A percentile compares a stretch with the other conserved stretches of the same genome.
Conservation (phyloP, 1,140 invertebrate species). For the Watersipora subatra region DNA sequence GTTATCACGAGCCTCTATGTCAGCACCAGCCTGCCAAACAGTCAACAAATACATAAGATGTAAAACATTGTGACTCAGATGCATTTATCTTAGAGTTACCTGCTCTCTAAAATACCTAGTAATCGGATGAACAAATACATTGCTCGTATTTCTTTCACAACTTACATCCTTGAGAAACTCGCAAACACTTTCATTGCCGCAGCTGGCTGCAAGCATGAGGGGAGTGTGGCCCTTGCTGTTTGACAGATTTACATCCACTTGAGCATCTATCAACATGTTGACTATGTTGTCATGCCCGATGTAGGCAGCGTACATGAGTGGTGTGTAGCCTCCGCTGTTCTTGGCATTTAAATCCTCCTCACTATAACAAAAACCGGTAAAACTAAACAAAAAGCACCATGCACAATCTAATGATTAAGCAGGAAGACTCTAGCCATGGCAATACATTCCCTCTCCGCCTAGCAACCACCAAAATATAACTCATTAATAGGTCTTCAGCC, state of each 20-base stretch:
- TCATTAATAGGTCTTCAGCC: no score
- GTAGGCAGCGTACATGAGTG: constrained; percentile 46
- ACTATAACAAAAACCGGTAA: constrained; percentile 17
- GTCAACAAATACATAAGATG: background rate
- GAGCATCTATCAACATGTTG: constrained; percentile 35
- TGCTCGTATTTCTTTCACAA: no score
- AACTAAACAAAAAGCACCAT: background rate
- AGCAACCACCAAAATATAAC: no score
- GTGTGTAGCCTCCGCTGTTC: constrained; percentile 43
- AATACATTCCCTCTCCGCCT: no score
- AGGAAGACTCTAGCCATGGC: no score
- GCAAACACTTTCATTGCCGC: constrained; percentile 41
- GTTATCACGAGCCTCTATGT: constrained; percentile 33
- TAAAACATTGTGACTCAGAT: no score
- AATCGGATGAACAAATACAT: no score
- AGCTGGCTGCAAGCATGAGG: constrained; percentile 42
- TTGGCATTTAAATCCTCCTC: constrained; percentile 25
- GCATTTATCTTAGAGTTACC: no score
- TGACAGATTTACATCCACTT: constrained; percentile 35
- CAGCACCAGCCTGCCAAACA: constrained; percentile 26
- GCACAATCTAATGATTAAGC: no score
- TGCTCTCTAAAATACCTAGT: no score
- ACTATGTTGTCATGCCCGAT: constrained; percentile 43
- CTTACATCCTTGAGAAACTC: constrained; percentile 26
- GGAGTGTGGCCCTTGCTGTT: constrained; percentile 42